Evolutionary conservation across 2,797 vertebrate species (phyloP), one percentile per base, ranked within the genome.

Genomic region (Telmatherina bonti): DNA sequence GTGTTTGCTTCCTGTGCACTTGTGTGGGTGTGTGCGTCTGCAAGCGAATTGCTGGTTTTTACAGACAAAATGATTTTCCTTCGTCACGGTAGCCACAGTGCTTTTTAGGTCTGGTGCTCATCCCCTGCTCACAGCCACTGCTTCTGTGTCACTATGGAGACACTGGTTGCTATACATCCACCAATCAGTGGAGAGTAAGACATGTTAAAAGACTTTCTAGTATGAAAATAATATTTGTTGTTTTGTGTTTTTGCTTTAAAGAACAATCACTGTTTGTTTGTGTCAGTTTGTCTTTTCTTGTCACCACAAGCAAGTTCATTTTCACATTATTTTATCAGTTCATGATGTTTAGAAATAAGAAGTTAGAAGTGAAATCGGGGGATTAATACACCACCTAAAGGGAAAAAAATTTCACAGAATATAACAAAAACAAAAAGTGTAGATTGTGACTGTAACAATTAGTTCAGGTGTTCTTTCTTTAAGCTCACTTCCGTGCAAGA

Each of bases 121-220:
- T 74, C 76, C 62, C 22, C 65, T 78, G 57, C 67, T 64, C 66
- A 66, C 61, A 60, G 79, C 61, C 69, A 72, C 86, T 71, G 84
- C 76, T 78, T 89, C 61, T 81, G 70, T 76, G 80, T 92, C 87
- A 87, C 88, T 88, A 88, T 91, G 88, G 90, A 87, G 82, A 93
- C 89, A 84, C 84, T 49, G 82, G 85, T 85, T 89, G 85, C 89
- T 90, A 84, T 86, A 85, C 81, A 60, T 91, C 79, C 88, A 83
- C 84, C 89, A 89, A 88, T 89, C 87, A 79, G 47, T 54, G 66
- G 26, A 29, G 60, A 71, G 63, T 9, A 58, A 22, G 51, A 55
- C 54, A 74, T 71, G 52, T 76, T 45, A n/a, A 67, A 83, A 84
- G 82, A 74, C 69, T 74, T 78, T 61, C 47, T 47, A 33, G 33